Base-by-base conservation (phyloP, 2,113 vertebrate species). In the Carollia perspicillata region DNA sequence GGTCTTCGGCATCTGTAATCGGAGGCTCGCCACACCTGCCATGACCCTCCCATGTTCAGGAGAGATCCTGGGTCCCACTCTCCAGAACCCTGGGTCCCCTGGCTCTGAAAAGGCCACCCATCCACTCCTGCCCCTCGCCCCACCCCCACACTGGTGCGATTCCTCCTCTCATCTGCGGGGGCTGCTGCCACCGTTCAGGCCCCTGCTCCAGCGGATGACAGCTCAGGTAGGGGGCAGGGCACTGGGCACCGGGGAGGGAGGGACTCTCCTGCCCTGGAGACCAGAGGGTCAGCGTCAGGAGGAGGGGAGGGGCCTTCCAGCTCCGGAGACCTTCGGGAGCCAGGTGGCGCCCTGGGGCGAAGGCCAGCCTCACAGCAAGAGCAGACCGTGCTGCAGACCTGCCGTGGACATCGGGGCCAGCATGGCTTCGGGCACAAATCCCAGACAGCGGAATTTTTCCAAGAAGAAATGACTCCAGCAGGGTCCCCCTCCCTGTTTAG, bases 221-320 rank as follows among this genome's bases (percentile, higher is more conserved):
- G 55, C 55, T 58, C 55, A 58, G 23, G 60, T 20, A 44, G n/a
- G 0, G 26, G 22, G 2, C 12, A n/a, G 49, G 33, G 5, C 40
- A 6, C 44, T 35, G 7, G 49, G 5, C 40, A 8, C 42, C 42
- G 5, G 49, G 51, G 60, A 6, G 49, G 51, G 60, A 30, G 26
- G 26, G 60, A 63, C 60, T 63, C 28, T 12, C 26, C 68, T 12
- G 42, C 9, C 18, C 17, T 3, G 0, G 33, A 0, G 0, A 40
- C 23, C 1, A 11, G 33, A 35, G 20, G 28, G 17, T 37, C 53
- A 6, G 16, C 26, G 86, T 16, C 10, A 28, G 13, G 49, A 11
- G 18, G 16, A 33, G 75, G 33, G 35, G n/a, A 26, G 63, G 69
- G 28, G 4, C 18, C 0, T 3, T 53, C 33, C 0, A 20, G 69